phyloP scores from a whole-genome alignment of 2,113 vertebrate genomes.

The Poeciliopsis turrubarensis region DNA sequence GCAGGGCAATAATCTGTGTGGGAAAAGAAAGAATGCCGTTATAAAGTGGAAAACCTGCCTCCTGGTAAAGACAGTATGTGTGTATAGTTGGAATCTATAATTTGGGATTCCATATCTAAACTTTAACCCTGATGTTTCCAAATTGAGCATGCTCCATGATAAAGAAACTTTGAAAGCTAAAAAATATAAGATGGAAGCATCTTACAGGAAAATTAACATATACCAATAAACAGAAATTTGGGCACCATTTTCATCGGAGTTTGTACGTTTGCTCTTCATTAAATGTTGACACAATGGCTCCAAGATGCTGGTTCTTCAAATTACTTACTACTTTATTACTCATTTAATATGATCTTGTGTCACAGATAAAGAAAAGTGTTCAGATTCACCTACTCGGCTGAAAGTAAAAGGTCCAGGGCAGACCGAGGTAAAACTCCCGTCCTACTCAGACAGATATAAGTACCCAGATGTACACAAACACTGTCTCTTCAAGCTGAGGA shows the following conservation, averaged over 20 bases:
- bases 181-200: no score
- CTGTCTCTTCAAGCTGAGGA: slow-evolving; percentile 20
- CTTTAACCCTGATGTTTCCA: no score
- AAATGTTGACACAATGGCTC: neutral
- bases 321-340: neutral
- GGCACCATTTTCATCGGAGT: neutral
- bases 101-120: no score
- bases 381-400: neutral
- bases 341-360: neutral
- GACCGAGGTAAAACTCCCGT: neutral
- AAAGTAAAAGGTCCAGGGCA: neutral
- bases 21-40: no score
- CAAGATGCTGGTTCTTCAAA: neutral
- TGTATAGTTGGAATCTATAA: no score
- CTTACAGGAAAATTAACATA: neutral
- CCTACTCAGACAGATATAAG: slow-evolving; percentile 11
- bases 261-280: neutral
- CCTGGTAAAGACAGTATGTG: no score
- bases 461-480: slow-evolving; percentile 6
- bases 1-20: no score
- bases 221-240: no score
- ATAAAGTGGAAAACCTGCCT: no score
- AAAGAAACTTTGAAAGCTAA: no score
- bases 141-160: no score
- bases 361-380: neutral